Percentiles rank a stretch among this genome's conserved stretches.
Evolutionary conservation across 2,113 vertebrate genomes (phyloP).

Genomic region (Euleptes europaea): DNA sequence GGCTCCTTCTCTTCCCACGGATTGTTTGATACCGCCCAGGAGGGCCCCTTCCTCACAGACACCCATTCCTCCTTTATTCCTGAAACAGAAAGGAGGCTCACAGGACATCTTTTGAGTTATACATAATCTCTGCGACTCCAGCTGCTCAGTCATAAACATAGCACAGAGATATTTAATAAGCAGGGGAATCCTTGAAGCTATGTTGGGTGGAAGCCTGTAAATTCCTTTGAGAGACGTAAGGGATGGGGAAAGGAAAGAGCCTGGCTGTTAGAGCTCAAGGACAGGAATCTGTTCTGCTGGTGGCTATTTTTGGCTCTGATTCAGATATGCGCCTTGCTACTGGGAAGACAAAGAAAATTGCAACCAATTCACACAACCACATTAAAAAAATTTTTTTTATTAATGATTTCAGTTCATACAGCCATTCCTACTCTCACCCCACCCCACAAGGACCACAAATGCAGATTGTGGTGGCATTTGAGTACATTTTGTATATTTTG

Average conservation of each 20-base stretch:
- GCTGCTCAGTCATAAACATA: background rate
- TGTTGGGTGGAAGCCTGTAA: background rate
- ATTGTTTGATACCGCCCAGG: background rate
- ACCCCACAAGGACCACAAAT: background rate
- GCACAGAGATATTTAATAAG: background rate
- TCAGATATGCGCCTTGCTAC: background rate
- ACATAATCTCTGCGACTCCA: background rate
- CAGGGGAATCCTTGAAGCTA: background rate
- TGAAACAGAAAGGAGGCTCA: background rate
- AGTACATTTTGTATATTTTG: background rate
- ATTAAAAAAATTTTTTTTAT: no score
- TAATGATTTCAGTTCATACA: background rate
- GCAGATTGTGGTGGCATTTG: background rate
- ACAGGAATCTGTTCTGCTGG: accelerated
- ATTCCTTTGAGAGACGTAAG: background rate
- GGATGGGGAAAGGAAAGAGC: background rate
- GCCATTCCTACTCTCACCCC: no score
- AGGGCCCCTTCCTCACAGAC: background rate
- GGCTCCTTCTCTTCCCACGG: background rate
- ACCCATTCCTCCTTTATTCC: background rate
- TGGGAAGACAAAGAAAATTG: background rate
- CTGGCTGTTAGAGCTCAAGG: background rate
- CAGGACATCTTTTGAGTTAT: background rate
- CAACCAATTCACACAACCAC: background rate
- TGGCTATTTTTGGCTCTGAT: background rate